Conservation (phyloP, 2,113 vertebrate species). For the Chloropsis cyanopogon region DNA sequence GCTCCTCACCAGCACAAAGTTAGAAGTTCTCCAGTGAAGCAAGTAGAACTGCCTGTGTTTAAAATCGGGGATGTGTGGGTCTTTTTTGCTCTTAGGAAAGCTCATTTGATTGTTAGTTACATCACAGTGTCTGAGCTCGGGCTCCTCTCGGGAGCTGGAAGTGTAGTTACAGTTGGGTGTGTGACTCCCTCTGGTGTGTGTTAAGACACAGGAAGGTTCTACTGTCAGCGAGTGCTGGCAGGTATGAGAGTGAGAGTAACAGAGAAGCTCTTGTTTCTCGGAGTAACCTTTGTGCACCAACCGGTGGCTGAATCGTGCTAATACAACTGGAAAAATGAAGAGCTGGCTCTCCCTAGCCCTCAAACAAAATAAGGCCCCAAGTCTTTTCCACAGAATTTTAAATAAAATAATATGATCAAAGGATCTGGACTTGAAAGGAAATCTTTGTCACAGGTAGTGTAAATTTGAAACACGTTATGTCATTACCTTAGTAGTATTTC, state of each 20-base stretch:
- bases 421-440: not conserved
- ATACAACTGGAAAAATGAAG: not conserved
- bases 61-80: rapidly evolving
- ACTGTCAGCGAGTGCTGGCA: not conserved
- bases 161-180: not conserved
- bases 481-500: not conserved
- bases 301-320: not conserved
- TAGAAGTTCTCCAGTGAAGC: not conserved
- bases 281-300: not conserved
- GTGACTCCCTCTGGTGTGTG: not conserved
- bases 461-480: not conserved
- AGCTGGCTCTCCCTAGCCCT: not conserved
- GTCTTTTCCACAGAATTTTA: not conserved
- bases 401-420: not conserved
- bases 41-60: not conserved
- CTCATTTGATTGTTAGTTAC: not conserved
- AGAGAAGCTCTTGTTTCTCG: not conserved
- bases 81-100: not conserved
- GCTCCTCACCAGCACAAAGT: not conserved
- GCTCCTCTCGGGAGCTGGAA: not conserved
- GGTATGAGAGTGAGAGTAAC: not conserved
- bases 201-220: not conserved
- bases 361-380: not conserved
- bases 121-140: not conserved
- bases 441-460: not conserved